A percentile compares a stretch with the other conserved stretches of the same genome.
phyloP scores from a whole-genome alignment of 2,797 vertebrate genomes.

The Melanotaenia maccullochi region DNA sequence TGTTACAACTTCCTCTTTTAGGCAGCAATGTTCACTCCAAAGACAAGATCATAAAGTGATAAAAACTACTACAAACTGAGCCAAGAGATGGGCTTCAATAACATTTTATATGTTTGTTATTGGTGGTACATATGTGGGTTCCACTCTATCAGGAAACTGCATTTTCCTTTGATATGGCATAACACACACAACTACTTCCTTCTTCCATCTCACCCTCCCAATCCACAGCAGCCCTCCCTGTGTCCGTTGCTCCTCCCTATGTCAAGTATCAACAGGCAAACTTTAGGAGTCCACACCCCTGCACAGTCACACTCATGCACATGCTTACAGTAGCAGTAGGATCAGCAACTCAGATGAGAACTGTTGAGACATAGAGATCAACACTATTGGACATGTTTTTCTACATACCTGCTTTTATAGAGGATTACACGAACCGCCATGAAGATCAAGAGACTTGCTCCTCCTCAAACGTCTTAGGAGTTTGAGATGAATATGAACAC shows the following conservation, averaged over 20 bases:
- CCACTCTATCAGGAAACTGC: constrained; percentile 65
- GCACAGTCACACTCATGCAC: constrained; percentile 32
- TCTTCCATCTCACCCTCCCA: constrained; percentile 36
- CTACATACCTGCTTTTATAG: constrained; percentile 7
- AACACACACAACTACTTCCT: constrained; percentile 36
- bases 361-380: constrained; percentile 14
- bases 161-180: constrained; percentile 52
- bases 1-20: constrained; percentile 68
- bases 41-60: constrained; percentile 28
- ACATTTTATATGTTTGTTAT: constrained; percentile 2
- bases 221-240: constrained; percentile 35
- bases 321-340: constrained; percentile 38
- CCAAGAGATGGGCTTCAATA: not conserved
- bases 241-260: constrained; percentile 71
- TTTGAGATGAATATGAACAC: constrained; percentile 40
- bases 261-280: constrained; percentile 81
- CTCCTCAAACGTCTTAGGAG: constrained; percentile 1
- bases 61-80: not conserved
- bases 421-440: constrained; percentile 22
- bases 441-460: not conserved
- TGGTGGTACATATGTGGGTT: not conserved
- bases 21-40: not conserved
- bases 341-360: constrained; percentile 31
- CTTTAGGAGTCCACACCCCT: constrained; percentile 67
- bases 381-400: constrained; percentile 13